These are phyloP conservation scores for Monarcha castaneiventris DNA, from an alignment of 2,113 vertebrate species.

Conservation along the genomic window DNA sequence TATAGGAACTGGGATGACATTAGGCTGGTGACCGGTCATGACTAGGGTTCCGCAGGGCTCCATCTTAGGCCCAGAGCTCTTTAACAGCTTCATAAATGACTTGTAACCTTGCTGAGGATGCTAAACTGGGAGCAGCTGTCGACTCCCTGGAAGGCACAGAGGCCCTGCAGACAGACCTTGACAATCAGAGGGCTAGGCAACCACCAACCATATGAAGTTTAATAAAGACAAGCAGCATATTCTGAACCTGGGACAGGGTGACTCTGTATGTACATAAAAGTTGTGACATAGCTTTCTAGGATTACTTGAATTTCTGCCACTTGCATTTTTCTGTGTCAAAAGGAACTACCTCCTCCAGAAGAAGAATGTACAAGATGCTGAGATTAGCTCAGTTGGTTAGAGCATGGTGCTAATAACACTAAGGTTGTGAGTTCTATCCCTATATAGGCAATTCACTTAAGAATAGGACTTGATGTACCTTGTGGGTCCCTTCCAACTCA, in stretches of 20 bases:
- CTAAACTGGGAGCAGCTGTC: neutral
- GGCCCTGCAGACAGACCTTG: neutral
- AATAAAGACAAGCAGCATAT: neutral
- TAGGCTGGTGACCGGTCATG: neutral
- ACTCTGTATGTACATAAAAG: neutral
- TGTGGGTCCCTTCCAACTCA: neutral
- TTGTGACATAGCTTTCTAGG: neutral
- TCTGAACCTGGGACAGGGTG: neutral
- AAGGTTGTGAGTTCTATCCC: neutral
- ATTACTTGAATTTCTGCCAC: neutral
- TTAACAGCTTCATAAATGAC: neutral
- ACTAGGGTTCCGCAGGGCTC: neutral
- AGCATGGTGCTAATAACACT: neutral
- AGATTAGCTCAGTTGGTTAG: neutral
- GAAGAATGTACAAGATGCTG: neutral
- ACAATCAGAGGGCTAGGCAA: neutral
- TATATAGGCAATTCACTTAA: neutral
- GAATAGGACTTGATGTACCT: neutral
- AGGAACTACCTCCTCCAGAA: neutral
- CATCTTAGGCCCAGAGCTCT: neutral
- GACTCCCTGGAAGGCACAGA: neutral
- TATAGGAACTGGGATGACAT: neutral
- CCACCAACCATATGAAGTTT: neutral
- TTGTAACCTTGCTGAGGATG: neutral
- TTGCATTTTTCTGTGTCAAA: neutral